Base-by-base conservation (phyloP, 2,888 invertebrate species). In the Ectemnius cavifrons region DNA sequence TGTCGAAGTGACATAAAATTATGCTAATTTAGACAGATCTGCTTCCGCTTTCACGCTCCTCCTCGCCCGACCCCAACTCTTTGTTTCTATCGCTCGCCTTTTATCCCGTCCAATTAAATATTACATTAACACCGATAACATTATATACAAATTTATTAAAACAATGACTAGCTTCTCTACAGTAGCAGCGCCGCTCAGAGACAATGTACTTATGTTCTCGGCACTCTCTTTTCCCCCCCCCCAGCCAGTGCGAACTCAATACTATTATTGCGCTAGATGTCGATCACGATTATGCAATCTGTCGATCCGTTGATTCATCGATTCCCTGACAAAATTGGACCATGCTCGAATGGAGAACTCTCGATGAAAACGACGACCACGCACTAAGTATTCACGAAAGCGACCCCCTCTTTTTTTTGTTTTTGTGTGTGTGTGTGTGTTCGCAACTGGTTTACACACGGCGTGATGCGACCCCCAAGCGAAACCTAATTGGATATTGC, bases 91-190 rank as follows among this genome's bases (percentile, higher is more conserved):
- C 52, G 14, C 52, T 14, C 52, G 14, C 52, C 16, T 11, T 52
- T 16, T 52, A n/a, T 1, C 5, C 52, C 16, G n/a, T 52, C 52
- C 66, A 66, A 73, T 72, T 77, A 27, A 58, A 80, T 74, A 46
- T 80, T 47, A 71, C 71, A 73, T 71, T 82, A 82, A 82, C 74
- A 79, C 66, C 77, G 66, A 81, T 75, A 80, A 77, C 76, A 80
- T 77, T 80, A 83, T 83, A 75, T 83, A 83, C 82, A 83, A 76
- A 83, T 83, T 83, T 66, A 70, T 81, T 82, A 79, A 78, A 83
- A 80, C 78, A 83, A 73, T 80, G 82, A 83, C 81, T 83, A 83
- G 79, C 59, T 60, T 80, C 59, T 61, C 59, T 78, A 61, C 63
- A 57, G 23, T 65, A 14, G 45, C 23, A 56, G 60, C 57, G 52